Evolutionary conservation across 2,888 invertebrate species (phyloP).

Genomic region (Stenodera caucasica): DNA sequence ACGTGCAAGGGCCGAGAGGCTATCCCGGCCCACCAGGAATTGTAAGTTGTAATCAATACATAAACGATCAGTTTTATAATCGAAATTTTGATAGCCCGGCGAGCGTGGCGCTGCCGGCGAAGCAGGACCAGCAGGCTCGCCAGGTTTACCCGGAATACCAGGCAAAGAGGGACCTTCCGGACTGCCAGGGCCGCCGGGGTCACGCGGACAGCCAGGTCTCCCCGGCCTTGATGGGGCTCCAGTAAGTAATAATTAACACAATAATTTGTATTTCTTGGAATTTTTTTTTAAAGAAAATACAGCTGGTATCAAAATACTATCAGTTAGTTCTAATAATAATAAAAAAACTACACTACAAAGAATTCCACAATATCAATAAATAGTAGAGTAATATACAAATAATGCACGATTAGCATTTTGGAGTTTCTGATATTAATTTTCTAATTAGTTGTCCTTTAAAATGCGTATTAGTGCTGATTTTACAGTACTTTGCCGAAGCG

Average conservation of each 20-base stretch:
- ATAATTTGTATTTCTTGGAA: background rate
- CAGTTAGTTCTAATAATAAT: conserved; percentile 2
- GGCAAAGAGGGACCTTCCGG: conserved; percentile 64
- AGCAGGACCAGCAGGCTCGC: conserved; percentile 60
- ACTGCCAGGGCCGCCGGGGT: conserved; percentile 62
- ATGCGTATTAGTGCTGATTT: conserved; percentile 67
- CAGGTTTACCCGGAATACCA: conserved; percentile 62
- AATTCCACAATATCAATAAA: background rate
- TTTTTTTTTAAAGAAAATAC: too few relatives aligned
- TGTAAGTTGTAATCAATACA: conserved; percentile 47
- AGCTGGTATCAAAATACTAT: background rate
- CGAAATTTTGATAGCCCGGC: conserved; percentile 55
- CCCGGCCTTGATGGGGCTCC: conserved; percentile 64
- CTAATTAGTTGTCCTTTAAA: conserved; percentile 57
- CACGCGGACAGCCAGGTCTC: conserved; percentile 63
- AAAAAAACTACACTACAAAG: conserved; percentile 9
- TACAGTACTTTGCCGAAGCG: conserved; percentile 60
- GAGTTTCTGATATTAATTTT: conserved; percentile 33
- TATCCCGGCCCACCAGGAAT: conserved; percentile 60
- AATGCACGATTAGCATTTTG: conserved; percentile 9
- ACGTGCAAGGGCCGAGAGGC: conserved; percentile 59
- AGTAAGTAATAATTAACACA: conserved; percentile 49
- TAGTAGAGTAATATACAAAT: conserved; percentile 5
- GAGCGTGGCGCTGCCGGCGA: conserved; percentile 62
- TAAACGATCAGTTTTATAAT: conserved; percentile 1